Conservation (phyloP, 2,113 vertebrate species). For the Hystrix cristata region DNA sequence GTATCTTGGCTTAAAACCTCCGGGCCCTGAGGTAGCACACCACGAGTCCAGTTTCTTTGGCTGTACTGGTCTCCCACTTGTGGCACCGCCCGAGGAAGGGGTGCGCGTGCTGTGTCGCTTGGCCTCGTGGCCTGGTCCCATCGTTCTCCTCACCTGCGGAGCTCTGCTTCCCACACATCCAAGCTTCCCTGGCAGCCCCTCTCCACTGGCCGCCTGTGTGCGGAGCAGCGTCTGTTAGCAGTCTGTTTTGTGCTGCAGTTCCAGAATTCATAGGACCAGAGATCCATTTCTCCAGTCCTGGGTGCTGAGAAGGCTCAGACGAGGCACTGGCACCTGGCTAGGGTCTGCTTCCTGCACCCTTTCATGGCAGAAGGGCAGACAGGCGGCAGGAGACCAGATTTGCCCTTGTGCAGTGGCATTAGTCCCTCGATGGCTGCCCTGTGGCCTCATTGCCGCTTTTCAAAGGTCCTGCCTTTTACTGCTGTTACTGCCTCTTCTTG, state of each 20-base stretch:
- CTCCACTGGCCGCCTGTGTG: not conserved
- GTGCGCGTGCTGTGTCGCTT: constrained; percentile 88
- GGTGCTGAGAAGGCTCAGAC: not conserved
- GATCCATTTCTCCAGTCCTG: not conserved
- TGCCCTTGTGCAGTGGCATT: too few relatives aligned
- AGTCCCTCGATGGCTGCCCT: not conserved
- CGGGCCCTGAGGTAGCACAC: constrained; percentile 83
- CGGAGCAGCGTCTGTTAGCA: not conserved
- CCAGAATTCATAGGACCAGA: not conserved
- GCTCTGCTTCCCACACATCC: not conserved
- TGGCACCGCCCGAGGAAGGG: constrained; percentile 86
- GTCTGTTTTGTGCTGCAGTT: not conserved
- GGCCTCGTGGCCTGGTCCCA: constrained; percentile 91
- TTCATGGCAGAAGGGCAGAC: not conserved
- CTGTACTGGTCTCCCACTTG: constrained; percentile 81
- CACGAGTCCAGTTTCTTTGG: constrained; percentile 85
- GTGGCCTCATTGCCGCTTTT: not conserved
- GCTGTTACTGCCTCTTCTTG: not conserved
- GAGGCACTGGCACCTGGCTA: not conserved
- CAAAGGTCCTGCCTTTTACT: not conserved
- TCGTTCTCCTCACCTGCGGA: constrained; percentile 79
- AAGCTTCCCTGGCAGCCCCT: not conserved
- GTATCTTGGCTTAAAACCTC: constrained; percentile 88
- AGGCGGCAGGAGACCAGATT: not conserved
- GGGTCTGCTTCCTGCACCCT: not conserved